Percentiles rank a stretch among this genome's conserved stretches.
Conservation (phyloP, 2,888 invertebrate species). For the Hecatera dysodea region DNA sequence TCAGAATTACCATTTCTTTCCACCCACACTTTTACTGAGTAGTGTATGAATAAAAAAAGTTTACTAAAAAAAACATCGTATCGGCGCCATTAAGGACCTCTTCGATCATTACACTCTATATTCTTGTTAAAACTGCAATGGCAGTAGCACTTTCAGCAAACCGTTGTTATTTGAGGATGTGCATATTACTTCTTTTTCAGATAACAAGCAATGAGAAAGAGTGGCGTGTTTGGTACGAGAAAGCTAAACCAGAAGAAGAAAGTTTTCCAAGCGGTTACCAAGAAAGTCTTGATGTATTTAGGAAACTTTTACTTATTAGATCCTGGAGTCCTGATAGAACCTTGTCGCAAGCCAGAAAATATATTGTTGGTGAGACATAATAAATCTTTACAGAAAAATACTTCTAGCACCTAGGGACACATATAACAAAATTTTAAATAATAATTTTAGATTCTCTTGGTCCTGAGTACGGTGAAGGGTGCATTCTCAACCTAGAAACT, state of each 20-base stretch:
- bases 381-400: background rate
- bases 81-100: background rate
- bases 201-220: constrained; percentile 96
- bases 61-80: background rate
- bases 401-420: too few relatives aligned
- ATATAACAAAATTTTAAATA: background rate
- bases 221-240: constrained; percentile 97
- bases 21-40: background rate
- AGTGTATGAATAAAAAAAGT: background rate
- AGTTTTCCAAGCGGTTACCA: constrained; percentile 97
- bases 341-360: constrained; percentile 97
- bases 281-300: constrained; percentile 96
- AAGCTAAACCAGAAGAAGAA: constrained; percentile 97
- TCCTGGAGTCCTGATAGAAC: constrained; percentile 99
- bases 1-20: too few relatives aligned
- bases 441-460: constrained; percentile 94
- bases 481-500: constrained; percentile 97
- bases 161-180: too few relatives aligned
- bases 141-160: too few relatives aligned
- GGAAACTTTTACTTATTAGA: constrained; percentile 96
- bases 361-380: constrained; percentile 93
- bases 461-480: constrained; percentile 96
- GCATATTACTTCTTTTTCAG: constrained; percentile 75
- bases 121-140: background rate
- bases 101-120: background rate